Base-by-base conservation (phyloP, 2,888 invertebrate genomes). In the Pristionchus mayeri region DNA sequence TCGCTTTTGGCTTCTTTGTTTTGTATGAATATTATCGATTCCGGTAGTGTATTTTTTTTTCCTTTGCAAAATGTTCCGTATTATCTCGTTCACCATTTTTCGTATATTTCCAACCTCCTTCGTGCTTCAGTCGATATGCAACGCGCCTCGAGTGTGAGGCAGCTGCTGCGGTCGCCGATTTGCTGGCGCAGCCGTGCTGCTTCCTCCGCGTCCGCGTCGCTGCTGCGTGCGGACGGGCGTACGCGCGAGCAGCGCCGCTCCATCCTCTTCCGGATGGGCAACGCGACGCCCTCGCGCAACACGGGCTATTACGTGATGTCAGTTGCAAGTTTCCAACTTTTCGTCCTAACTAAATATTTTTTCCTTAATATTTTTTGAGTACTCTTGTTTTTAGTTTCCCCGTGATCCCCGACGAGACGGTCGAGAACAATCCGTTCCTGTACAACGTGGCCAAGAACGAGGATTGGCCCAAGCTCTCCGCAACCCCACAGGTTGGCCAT, bases 371-470 rank as follows among this genome's bases (percentile, higher is more conserved):
- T 21, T 24, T 6, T n/a, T 13, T 27, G 24, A 57, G 27, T 27
- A 9, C 11, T n/a, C 40, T 4, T 78, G 44, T 34, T 85, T 85
- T 71, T 60, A 91, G 91, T 71, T 90, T 91, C 57, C 92, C 92
- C 3, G 88, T 89, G 63, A 90, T 92, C 57, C 92, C 92, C 0
- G 92, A 92, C 50, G 91, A 92, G 85, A 91, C 90, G 7, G 88
- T 89, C 24, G 92, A 92, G 76, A 92, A 92, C 86, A 92, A 92
- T 84, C 83, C 86, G 13, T 91, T 91, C 85, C 86, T 92, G 82
- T 90, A 88, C 67, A 92, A 91, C 67, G 90, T 92, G 76, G 90
- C 90, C 4, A 89, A 89, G 84, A 91, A 89, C 79, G 90, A 87
- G 71, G 91, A 92, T 84, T 92, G 92, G 92, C 92, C 92, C 16